A percentile compares a stretch with the other conserved stretches of the same genome.
phyloP scores from a whole-genome alignment of 2,888 invertebrate species.

The Apotomis betuletana region DNA sequence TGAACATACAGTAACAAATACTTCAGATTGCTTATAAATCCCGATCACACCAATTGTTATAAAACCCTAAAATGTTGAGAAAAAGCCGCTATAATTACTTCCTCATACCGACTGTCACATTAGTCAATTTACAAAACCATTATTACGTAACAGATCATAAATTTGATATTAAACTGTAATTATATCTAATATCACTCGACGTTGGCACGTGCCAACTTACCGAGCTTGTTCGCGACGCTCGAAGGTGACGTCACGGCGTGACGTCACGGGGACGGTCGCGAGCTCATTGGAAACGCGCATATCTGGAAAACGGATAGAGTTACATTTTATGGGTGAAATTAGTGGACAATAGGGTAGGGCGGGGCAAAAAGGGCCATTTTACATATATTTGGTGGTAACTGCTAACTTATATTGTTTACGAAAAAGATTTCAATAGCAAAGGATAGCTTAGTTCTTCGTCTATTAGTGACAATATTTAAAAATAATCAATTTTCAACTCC shows the following conservation, averaged over 20 bases:
- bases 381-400: too few species aligned
- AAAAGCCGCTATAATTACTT: constrained; percentile 1
- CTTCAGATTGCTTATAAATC: too few species aligned
- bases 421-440: too few species aligned
- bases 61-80: background rate
- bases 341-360: background rate
- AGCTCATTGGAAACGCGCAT: constrained; percentile 75
- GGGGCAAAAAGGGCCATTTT: too few species aligned
- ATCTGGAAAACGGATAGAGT: constrained; percentile 59
- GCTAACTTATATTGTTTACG: too few species aligned
- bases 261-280: constrained; percentile 54
- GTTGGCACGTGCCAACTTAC: constrained; percentile 47
- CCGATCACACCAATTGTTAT: background rate
- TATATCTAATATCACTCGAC: constrained; percentile 55
- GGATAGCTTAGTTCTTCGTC: too few species aligned
- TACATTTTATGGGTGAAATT: background rate
- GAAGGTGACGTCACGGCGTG: constrained; percentile 45
- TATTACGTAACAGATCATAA: constrained; percentile 39
- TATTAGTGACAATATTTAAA: too few species aligned
- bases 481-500: too few species aligned
- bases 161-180: constrained; percentile 32
- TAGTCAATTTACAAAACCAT: background rate
- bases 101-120: background rate
- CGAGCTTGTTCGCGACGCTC: constrained; percentile 34
- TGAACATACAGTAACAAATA: too few species aligned